Evolutionary conservation across 2,888 invertebrate species (phyloP), one percentile per base, ranked within the genome.

Genomic region (Portevinia maculata): DNA sequence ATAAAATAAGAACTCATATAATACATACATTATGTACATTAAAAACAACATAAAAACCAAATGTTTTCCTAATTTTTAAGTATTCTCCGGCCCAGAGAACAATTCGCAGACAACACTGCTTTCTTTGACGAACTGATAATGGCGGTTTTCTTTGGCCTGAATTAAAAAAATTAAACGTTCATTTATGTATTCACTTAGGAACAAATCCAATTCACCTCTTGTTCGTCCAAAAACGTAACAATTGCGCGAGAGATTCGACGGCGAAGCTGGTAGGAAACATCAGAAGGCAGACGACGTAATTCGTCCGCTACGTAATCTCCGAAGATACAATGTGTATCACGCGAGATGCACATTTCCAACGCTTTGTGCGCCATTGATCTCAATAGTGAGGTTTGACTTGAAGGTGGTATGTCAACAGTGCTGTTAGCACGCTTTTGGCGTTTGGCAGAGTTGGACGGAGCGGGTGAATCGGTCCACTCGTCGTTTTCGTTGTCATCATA

Each of bases 261-360:
- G n/a, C 13, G 21, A 48, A 48, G 46, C 4, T 24, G 46, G 1
- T 9, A 48, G n/a, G n/a, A 4, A 19, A 24, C 46, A 4, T 21
- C 24, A 48, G 7, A 0, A 11, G 21, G 46, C 21, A 46, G n/a
- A 3, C 11, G 0, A 9, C 46, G 46, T n/a, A 24, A n/a, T n/a
- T 48, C 46, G 21, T 48, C 46, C 7, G 24, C 46, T 1, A 48
- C 24, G 21, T 48, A 48, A 0, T 48, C 46, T n/a, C 46, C 46
- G 11, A n/a, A 48, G 11, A 48, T n/a, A 6, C 46, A 11, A 24
- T 48, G 24, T 6, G 21, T 21, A n/a, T 24, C 46, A 4, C 11
- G 46, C 1, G 4, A 1, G 11, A n/a, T 24, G n/a, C 21, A 11
- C 24, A 48, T 11, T 9, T 21, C n/a, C 5, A 24, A n/a, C 6